Conservation (phyloP, 2,888 invertebrate species). For the Synergus laeviventris region DNA sequence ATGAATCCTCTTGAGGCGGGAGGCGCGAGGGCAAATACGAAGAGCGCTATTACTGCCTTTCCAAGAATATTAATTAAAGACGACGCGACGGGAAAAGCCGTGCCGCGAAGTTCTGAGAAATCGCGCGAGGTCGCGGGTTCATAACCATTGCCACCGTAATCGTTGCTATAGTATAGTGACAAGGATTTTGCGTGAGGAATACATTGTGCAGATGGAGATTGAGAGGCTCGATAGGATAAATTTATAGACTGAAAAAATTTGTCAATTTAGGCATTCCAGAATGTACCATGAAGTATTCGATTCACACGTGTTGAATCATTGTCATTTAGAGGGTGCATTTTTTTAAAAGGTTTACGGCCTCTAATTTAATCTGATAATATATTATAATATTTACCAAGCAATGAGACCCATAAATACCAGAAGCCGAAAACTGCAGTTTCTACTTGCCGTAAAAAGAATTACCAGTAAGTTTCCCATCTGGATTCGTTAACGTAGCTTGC, state of each 20-base stretch:
- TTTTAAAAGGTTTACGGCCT: too few species aligned
- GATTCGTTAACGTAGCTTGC: constrained; percentile 65
- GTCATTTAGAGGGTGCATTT: too few species aligned
- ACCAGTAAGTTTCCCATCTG: constrained; percentile 62
- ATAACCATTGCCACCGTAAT: constrained; percentile 37
- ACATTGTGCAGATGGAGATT: neutral
- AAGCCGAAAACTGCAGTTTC: neutral
- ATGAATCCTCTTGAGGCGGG: constrained; percentile 29
- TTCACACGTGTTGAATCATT: too few species aligned
- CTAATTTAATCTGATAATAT: neutral
- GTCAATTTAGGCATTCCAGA: neutral
- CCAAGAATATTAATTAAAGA: constrained; percentile 70
- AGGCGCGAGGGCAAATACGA: constrained; percentile 30
- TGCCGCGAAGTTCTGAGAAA: constrained; percentile 49
- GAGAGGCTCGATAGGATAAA: neutral
- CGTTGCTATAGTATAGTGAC: neutral
- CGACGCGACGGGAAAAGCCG: constrained; percentile 59
- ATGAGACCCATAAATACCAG: constrained; percentile 1
- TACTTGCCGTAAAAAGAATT: constrained; percentile 45
- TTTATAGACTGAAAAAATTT: neutral
- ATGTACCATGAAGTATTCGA: neutral
- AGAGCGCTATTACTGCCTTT: constrained; percentile 63
- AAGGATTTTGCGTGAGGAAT: constrained; percentile 15
- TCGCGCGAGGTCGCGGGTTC: constrained; percentile 45
- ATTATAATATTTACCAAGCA: neutral